Base-by-base conservation (phyloP, 2,797 vertebrate species). In the Siniperca obscura region DNA sequence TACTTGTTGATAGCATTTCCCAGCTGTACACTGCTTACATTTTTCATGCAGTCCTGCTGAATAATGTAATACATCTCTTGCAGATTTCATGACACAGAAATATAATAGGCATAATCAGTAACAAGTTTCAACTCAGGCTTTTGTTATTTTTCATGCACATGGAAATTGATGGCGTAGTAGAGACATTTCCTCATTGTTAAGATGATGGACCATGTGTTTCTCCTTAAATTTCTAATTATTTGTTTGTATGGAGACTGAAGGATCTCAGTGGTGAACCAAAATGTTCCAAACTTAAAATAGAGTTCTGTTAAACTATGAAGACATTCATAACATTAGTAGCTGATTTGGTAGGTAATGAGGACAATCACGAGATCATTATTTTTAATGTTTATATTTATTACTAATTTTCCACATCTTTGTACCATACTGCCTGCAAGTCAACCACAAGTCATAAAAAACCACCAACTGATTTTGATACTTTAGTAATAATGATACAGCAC, bases 31-130 rank as follows among this genome's bases (percentile, higher is more conserved):
- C 36, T n/a, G 48, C 62, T 11, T 38, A 44, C 17, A 79, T 70
- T 59, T 66, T 64, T 71, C 36, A 80, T 62, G 53, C 40, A 27
- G 55, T 61, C 21, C 34, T n/a, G 44, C 30, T 86, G 57, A 65
- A 73, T 73, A 76, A 64, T 73, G 59, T 14, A 70, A 72, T 17
- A 7, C 0, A 40, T 69, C 55, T 68, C 22, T 56, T 27, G 12
- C 46, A 83, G 38, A 65, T 79, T 38, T 57, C 17, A 56, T 50
- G 40, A 48, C 55, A 67, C 13, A 55, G 40, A 38, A 66, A 56
- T 62, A 34, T 7, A 36, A 74, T 21, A 13, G 38, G 17, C 21
- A 74, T 40, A 68, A 55, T 56, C 22, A 67, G 48, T 46, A 36
- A 62, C 6, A 42, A 7, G 40, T 65, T 70, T 8, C 50, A 69